A percentile compares a stretch with the other conserved stretches of the same genome.
Evolutionary conservation across 2,797 vertebrate genomes (phyloP).

Genomic region (Artibeus lituratus): DNA sequence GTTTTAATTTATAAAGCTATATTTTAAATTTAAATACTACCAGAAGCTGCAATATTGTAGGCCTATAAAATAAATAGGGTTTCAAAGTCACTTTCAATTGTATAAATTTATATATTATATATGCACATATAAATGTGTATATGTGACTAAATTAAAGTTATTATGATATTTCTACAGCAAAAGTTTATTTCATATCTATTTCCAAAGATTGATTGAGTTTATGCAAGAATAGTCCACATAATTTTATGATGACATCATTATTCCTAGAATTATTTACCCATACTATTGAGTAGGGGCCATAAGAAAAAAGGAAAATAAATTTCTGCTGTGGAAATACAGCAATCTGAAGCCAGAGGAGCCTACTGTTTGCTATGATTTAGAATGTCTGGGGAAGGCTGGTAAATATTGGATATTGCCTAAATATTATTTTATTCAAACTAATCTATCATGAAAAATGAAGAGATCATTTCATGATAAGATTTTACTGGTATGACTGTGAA

Average conservation of each 20-base stretch:
- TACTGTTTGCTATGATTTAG: constrained; percentile 58
- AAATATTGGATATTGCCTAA: constrained; percentile 58
- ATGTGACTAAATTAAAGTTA: background rate
- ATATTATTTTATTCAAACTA: constrained; percentile 63
- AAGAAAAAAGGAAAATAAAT: constrained; percentile 17
- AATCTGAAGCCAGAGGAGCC: constrained; percentile 4
- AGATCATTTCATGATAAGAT: constrained; percentile 63
- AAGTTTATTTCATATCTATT: constrained; percentile 18
- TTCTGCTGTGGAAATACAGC: background rate
- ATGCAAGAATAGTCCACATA: background rate
- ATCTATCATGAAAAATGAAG: constrained; percentile 67
- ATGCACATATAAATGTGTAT: background rate
- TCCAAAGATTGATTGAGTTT: background rate
- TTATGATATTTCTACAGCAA: background rate
- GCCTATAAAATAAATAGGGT: background rate
- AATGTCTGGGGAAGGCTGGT: constrained; percentile 40
- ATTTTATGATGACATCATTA: background rate
- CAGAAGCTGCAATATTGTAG: background rate
- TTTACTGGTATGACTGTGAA: constrained; percentile 40
- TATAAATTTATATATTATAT: background rate
- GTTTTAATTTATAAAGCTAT: background rate
- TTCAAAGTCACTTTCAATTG: background rate
- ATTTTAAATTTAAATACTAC: constrained; percentile 23
- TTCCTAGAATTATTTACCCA: constrained; percentile 16
- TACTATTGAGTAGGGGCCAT: background rate